phyloP scores from a whole-genome alignment of 2,113 vertebrate genomes.

The Scophthalmus maximus region DNA sequence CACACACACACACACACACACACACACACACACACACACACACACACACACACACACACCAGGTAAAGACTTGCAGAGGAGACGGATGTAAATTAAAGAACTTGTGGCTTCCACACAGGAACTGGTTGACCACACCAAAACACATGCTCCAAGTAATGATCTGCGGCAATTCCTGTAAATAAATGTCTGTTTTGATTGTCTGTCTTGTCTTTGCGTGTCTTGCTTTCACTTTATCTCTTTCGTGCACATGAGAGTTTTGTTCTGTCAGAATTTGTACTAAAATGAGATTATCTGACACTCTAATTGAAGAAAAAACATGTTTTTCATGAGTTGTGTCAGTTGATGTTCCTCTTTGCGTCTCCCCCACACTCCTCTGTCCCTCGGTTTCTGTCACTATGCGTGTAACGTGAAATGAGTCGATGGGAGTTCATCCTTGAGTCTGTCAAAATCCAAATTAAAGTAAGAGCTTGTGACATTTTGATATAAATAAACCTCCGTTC shows the following conservation, averaged over 20 bases:
- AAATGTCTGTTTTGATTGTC: conserved; percentile 9
- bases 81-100: conserved; percentile 42
- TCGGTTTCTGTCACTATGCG: conserved; percentile 26
- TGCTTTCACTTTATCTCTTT: neutral
- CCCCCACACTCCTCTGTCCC: neutral
- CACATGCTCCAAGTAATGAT: conserved; percentile 25
- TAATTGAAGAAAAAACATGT: conserved; percentile 38
- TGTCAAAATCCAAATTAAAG: conserved; percentile 34
- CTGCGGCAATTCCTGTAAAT: conserved; percentile 42
- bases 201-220: conserved; percentile 4
- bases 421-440: conserved; percentile 4
- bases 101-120: conserved; percentile 33
- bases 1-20: conserved; percentile 2
- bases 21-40: neutral
- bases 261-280: conserved; percentile 11
- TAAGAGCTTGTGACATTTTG: conserved; percentile 21
- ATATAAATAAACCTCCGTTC: conserved; percentile 39
- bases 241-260: conserved; percentile 6
- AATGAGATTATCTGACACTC: conserved; percentile 25
- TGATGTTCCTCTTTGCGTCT: neutral
- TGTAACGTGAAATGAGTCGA: conserved; percentile 17
- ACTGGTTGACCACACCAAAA: conserved; percentile 41
- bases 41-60: conserved; percentile 19
- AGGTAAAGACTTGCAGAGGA: conserved; percentile 7
- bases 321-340: conserved; percentile 32